Evolutionary conservation across 2,797 vertebrate genomes (phyloP).

Genomic region (Aldrovandia affinis): DNA sequence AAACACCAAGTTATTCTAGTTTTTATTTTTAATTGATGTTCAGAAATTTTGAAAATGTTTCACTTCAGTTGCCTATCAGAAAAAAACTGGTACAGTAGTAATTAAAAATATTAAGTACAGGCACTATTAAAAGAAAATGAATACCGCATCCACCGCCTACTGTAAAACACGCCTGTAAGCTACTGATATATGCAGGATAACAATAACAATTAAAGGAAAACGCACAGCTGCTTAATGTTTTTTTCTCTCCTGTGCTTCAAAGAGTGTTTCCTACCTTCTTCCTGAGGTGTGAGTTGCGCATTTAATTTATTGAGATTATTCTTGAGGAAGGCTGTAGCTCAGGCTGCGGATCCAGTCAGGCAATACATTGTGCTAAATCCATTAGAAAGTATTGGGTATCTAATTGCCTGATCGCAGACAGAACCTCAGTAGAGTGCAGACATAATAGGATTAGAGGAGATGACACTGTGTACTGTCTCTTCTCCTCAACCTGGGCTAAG

Average conservation of each 20-base stretch:
- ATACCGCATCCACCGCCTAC: background rate
- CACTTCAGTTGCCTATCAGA: too few species aligned
- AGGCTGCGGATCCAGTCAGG: slow-evolving; percentile 56
- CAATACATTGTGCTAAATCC: slow-evolving; percentile 63
- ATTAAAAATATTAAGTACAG: background rate
- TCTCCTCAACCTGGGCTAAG: slow-evolving; percentile 41
- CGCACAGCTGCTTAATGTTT: background rate
- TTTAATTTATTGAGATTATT: slow-evolving; percentile 27
- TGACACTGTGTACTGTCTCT: slow-evolving; percentile 41
- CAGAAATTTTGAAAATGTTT: too few species aligned
- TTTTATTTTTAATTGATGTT: too few species aligned
- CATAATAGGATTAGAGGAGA: slow-evolving; percentile 63
- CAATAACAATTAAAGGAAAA: background rate
- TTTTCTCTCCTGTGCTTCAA: background rate
- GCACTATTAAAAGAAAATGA: background rate
- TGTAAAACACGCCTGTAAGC: background rate
- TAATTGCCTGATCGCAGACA: slow-evolving; percentile 62
- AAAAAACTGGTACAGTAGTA: background rate
- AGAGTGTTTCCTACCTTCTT: background rate
- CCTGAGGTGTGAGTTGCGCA: background rate
- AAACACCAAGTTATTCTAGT: too few species aligned
- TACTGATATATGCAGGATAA: background rate
- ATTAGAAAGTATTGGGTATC: slow-evolving; percentile 64
- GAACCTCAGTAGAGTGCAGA: slow-evolving; percentile 53
- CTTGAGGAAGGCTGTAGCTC: slow-evolving; percentile 48